Percentiles rank a stretch among this genome's conserved stretches.
Conservation (phyloP, 2,797 vertebrate species). For the Spheniscus humboldti region DNA sequence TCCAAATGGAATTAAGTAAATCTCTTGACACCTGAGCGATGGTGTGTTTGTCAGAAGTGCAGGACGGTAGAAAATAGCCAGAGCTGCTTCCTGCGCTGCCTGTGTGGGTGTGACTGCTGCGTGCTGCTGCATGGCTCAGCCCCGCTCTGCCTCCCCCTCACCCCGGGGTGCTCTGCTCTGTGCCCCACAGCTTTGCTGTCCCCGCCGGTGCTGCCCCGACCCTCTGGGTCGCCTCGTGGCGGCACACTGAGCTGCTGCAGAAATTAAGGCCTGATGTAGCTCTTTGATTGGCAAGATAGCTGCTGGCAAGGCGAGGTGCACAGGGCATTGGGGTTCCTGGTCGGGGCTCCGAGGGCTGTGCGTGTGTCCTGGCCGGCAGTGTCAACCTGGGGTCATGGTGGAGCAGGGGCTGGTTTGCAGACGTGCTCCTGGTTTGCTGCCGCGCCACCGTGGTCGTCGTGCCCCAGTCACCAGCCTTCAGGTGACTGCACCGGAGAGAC, state of each 20-base stretch:
- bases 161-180: not conserved
- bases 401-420: not conserved
- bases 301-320: not conserved
- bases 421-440: not conserved
- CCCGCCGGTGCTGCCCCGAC: fast-evolving
- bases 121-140: not conserved
- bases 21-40: not conserved
- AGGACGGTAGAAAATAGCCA: not conserved
- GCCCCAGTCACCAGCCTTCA: not conserved
- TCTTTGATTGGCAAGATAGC: not conserved
- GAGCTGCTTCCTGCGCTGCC: not conserved
- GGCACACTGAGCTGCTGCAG: not conserved
- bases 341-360: fast-evolving
- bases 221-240: fast-evolving
- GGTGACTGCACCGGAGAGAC: not conserved
- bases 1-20: not conserved
- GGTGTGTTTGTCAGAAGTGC: not conserved
- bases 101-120: not conserved
- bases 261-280: not conserved
- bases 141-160: not conserved
- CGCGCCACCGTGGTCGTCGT: fast-evolving
- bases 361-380: fast-evolving
- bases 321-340: not conserved
- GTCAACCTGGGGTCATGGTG: no score
- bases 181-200: not conserved